Evolutionary conservation across 2,888 invertebrate species (phyloP), one percentile per base, ranked within the genome.

Genomic region (Galeopsomyia nigrocyanea): DNA sequence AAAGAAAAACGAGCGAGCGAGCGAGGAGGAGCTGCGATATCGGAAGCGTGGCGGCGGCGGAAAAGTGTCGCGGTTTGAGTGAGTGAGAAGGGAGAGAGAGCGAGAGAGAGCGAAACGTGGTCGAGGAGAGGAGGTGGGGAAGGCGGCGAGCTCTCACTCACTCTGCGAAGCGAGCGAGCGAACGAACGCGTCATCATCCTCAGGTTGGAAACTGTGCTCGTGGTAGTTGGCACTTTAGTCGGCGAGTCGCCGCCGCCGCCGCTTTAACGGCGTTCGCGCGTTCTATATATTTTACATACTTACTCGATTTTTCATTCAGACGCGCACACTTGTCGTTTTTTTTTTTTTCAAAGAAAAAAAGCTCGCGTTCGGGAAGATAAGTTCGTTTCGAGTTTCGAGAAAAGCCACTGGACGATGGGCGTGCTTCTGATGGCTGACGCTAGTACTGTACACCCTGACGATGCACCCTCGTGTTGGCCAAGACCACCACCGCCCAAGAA

Each of bases 401-500:
- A 2, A 5, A 26, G 26, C 5, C 39, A 39, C 39, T 39, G 39
- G 77, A 82, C 81, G 76, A 86, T 87, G 86, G 86, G 86, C 78
- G 86, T 86, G 75, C 80, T 84, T 72, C 78, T 86, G 78, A 80
- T 86, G 79, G 79, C 82, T 72, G 83, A 84, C 75, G 81, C 82
- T 76, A 10, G 76, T 73, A 69, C 71, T 19, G 66, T 77, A 61
- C 70, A 72, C 53, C 67, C 70, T 7, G 39, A 39, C 51, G 17
- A 70, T 55, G 65, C 21, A 26, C 56, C 69, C n/a, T 22, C 57
- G 19, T 53, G 58, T 7, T 7, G 16, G 31, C 1, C 17, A 6
- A 21, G 14, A 76, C 89, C 91, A 50, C 90, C 87, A 57, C 87
- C 92, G 68, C 92, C 92, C 56, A 93, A 93, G 87, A 93, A 93